These are phyloP conservation scores for Gopherus evgoodei DNA, from an alignment of 2,113 vertebrate species.

Conservation along the genomic window DNA sequence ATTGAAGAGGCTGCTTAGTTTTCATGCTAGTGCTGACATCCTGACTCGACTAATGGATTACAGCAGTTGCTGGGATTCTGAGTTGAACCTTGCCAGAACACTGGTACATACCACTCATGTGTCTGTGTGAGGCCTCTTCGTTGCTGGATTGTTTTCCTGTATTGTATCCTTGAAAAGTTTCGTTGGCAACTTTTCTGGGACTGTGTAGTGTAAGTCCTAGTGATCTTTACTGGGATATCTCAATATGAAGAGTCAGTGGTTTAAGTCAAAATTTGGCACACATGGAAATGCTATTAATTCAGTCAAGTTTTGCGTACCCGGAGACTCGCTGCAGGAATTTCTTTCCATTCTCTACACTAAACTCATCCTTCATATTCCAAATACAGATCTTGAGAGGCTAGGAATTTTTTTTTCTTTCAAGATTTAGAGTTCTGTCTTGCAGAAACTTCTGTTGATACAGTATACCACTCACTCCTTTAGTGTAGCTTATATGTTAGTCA, in stretches of 20 bases:
- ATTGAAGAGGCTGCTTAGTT: neutral
- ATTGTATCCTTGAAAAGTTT: neutral
- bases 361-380: neutral
- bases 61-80: slow-evolving; percentile 21
- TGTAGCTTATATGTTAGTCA: neutral
- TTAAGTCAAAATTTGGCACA: slow-evolving; percentile 15
- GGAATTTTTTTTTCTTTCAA: neutral
- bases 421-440: neutral
- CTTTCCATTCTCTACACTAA: neutral
- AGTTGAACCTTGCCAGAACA: neutral
- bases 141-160: neutral
- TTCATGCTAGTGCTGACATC: neutral
- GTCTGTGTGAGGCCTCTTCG: neutral
- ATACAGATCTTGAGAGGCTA: neutral
- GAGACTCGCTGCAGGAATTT: neutral
- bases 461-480: neutral
- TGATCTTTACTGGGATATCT: slow-evolving; percentile 18
- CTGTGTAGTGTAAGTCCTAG: neutral
- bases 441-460: neutral
- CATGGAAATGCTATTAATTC: neutral
- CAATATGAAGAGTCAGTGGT: neutral
- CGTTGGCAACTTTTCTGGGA: slow-evolving; percentile 12
- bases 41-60: slow-evolving; percentile 20
- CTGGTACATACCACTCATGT: neutral
- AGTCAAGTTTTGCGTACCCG: slow-evolving; percentile 1